A percentile compares a stretch with the other conserved stretches of the same genome.
These are phyloP conservation scores for Epizoanthus ramosus DNA, from an alignment of 92 coral and sea anemone genomes.

Conservation along the genomic window DNA sequence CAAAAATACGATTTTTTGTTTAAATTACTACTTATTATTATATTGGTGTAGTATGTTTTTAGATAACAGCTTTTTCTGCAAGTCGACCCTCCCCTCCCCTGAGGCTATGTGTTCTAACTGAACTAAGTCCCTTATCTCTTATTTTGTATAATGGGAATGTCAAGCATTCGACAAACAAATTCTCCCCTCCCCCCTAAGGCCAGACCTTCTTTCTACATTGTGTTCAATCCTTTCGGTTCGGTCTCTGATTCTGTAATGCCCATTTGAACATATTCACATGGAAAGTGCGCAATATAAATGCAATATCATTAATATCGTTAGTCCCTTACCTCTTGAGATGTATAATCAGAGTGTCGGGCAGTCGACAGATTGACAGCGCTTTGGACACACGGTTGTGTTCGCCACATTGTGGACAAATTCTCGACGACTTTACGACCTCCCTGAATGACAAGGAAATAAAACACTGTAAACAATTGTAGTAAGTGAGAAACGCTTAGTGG, in stretches of 20 bases:
- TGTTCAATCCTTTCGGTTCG: constrained; percentile 8
- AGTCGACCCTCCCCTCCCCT: neutral
- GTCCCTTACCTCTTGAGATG: constrained; percentile 61
- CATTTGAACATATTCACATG: too few species aligned
- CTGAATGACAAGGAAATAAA: constrained; percentile 30
- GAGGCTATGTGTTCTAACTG: too few species aligned
- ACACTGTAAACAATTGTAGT: too few species aligned
- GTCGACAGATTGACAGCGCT: constrained; percentile 57
- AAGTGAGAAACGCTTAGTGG: too few species aligned
- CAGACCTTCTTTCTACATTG: too few species aligned
- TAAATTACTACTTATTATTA: too few species aligned
- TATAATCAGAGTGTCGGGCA: constrained; percentile 77
- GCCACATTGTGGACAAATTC: constrained; percentile 71
- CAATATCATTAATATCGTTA: too few species aligned
- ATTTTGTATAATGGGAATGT: constrained; percentile 75
- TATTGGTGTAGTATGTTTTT: too few species aligned
- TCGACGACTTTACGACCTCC: constrained; percentile 66
- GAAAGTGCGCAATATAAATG: too few species aligned
- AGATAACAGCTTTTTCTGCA: too few species aligned
- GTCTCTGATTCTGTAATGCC: too few species aligned
- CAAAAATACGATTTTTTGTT: too few species aligned
- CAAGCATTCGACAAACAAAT: neutral
- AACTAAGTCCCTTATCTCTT: constrained; percentile 41
- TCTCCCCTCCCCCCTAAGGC: neutral
- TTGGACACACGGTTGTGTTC: constrained; percentile 66